Evolutionary conservation across 2,113 vertebrate genomes (phyloP).

Genomic region (Tachysurus fulvidraco): DNA sequence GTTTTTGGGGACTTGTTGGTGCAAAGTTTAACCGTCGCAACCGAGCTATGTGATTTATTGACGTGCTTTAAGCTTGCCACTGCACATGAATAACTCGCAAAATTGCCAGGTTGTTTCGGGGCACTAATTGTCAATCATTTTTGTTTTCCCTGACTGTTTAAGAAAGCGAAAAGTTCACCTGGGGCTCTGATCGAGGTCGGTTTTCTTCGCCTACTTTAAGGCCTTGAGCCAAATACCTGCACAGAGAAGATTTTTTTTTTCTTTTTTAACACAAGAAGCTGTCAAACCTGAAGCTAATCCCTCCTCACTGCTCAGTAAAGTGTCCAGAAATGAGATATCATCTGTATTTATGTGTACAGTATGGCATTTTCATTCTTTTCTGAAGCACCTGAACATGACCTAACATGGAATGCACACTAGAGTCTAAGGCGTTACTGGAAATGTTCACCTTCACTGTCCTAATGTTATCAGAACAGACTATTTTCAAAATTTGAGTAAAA

Average conservation of each 20-base stretch:
- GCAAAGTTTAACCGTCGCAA: constrained; percentile 39
- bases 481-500: not conserved
- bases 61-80: constrained; percentile 16
- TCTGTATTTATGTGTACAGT: constrained; percentile 49
- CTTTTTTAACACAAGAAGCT: constrained; percentile 54
- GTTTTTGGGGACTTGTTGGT: constrained; percentile 47
- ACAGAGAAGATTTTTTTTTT: constrained; percentile 36
- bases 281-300: constrained; percentile 64
- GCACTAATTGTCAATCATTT: constrained; percentile 54
- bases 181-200: constrained; percentile 29
- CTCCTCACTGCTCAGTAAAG: constrained; percentile 52
- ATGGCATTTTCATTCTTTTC: constrained; percentile 43
- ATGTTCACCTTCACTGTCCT: not conserved
- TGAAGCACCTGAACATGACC: constrained; percentile 33
- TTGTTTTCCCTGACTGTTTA: constrained; percentile 25
- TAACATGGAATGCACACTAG: constrained; percentile 59
- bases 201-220: constrained; percentile 12
- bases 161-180: constrained; percentile 38
- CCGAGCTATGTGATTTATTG: constrained; percentile 39
- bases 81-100: constrained; percentile 37
- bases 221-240: constrained; percentile 58
- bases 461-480: not conserved
- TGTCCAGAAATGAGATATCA: constrained; percentile 48
- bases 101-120: constrained; percentile 42
- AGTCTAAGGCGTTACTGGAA: not conserved